Percentiles rank a stretch among this genome's conserved stretches.
These are phyloP conservation scores for Manis crassicaudata DNA, from an alignment of 2,797 vertebrate genomes.

Conservation along the genomic window DNA sequence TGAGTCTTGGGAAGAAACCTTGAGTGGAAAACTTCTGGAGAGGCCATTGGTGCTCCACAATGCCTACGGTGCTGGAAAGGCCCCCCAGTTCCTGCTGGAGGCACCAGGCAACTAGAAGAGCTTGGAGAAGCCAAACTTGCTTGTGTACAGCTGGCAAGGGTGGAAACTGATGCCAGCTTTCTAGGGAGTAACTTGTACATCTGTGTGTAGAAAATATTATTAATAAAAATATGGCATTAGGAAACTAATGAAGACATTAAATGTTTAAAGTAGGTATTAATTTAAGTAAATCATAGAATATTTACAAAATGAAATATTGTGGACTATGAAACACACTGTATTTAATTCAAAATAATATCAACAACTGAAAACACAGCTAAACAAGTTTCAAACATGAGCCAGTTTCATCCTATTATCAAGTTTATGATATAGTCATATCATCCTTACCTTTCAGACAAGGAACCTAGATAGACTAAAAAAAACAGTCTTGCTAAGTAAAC, in stretches of 20 bases:
- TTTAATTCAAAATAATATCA: constrained; percentile 13
- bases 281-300: neutral
- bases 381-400: neutral
- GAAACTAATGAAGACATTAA: neutral
- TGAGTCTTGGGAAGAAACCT: neutral
- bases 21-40: neutral
- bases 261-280: neutral
- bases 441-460: neutral
- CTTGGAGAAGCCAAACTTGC: neutral
- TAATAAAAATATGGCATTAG: neutral
- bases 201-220: neutral
- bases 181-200: neutral
- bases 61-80: fast-evolving
- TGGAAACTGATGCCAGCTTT: neutral
- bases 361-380: neutral
- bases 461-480: neutral
- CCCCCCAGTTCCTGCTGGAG: neutral
- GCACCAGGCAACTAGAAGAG: fast-evolving
- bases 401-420: neutral
- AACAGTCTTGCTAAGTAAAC: neutral
- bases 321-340: neutral
- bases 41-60: fast-evolving
- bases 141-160: neutral
- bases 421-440: neutral
- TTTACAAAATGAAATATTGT: neutral